phyloP scores from a whole-genome alignment of 2,888 invertebrate genomes.

The Phlogophora meticulosa region DNA sequence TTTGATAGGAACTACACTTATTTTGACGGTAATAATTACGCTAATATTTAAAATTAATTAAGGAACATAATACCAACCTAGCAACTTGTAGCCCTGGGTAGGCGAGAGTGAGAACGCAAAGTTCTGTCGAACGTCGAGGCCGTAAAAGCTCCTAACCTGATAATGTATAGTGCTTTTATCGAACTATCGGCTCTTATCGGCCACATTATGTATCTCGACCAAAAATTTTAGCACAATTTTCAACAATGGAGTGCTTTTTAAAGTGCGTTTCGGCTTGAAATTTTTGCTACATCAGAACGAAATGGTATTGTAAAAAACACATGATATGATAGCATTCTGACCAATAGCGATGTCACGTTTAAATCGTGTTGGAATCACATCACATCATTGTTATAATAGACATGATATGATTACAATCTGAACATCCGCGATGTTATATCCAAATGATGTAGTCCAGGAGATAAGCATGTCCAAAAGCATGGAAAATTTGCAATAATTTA shows the following conservation, averaged over 20 bases:
- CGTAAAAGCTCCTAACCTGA: conserved; percentile 37
- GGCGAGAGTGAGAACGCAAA: not conserved
- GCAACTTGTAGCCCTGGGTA: conserved; percentile 2
- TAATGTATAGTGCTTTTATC: conserved; percentile 41
- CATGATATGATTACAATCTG: too few species aligned
- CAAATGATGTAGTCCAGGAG: not conserved
- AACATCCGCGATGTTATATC: too few species aligned
- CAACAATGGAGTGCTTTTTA: not conserved
- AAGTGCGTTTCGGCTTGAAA: too few species aligned
- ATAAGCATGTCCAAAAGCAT: not conserved
- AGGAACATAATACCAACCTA: conserved; percentile 9
- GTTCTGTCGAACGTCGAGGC: not conserved
- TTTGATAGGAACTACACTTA: conserved; percentile 33
- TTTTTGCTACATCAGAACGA: too few species aligned
- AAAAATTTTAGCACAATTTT: conserved; percentile 1
- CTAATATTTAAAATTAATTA: conserved; percentile 56
- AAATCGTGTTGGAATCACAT: too few species aligned
- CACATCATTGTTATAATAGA: too few species aligned
- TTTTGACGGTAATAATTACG: conserved; percentile 58
- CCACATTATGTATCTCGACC: conserved; percentile 5
- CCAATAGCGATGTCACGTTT: too few species aligned
- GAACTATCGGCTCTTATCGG: conserved; percentile 33
- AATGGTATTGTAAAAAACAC: too few species aligned
- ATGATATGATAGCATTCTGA: too few species aligned
- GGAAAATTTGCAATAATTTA: not conserved